Conservation (phyloP, 2,797 vertebrate genomes). For the Sebastes hubbsi region DNA sequence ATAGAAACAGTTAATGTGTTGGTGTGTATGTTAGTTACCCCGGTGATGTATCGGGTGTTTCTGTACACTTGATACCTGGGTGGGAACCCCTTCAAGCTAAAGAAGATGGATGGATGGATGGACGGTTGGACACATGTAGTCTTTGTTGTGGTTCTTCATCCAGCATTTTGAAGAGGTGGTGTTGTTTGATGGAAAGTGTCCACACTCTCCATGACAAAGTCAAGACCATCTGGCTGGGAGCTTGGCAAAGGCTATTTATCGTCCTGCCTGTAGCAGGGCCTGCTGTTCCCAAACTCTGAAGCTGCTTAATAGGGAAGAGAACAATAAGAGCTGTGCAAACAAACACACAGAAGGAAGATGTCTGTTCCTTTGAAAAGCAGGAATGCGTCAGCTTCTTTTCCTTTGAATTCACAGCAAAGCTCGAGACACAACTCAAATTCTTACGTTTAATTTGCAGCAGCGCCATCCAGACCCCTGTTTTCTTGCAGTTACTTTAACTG, state of each 20-base stretch:
- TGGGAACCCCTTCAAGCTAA: background rate
- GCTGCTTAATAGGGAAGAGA: conserved; percentile 46
- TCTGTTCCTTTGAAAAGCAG: conserved; percentile 41
- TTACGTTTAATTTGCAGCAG: conserved; percentile 19
- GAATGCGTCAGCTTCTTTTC: conserved; percentile 26
- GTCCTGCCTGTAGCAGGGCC: conserved; percentile 57
- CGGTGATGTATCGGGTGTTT: background rate
- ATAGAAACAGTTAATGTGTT: background rate
- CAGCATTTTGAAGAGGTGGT: conserved; percentile 38
- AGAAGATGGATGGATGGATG: background rate
- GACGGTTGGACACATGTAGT: background rate
- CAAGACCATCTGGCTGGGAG: conserved; percentile 74
- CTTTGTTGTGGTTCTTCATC: conserved; percentile 3
- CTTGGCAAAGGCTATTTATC: conserved; percentile 61
- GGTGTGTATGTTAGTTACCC: background rate
- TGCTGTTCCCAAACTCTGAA: conserved; percentile 59
- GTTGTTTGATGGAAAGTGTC: conserved; percentile 37
- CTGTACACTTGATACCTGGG: background rate
- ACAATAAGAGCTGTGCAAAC: conserved; percentile 42
- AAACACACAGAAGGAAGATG: conserved; percentile 39
- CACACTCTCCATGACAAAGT: conserved; percentile 58
- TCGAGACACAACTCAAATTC: background rate
- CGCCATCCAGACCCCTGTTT: background rate
- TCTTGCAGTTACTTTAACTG: background rate
- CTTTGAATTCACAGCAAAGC: conserved; percentile 33